Base-by-base conservation (phyloP, 1,140 invertebrate genomes). In the Neodiprion virginianus region DNA sequence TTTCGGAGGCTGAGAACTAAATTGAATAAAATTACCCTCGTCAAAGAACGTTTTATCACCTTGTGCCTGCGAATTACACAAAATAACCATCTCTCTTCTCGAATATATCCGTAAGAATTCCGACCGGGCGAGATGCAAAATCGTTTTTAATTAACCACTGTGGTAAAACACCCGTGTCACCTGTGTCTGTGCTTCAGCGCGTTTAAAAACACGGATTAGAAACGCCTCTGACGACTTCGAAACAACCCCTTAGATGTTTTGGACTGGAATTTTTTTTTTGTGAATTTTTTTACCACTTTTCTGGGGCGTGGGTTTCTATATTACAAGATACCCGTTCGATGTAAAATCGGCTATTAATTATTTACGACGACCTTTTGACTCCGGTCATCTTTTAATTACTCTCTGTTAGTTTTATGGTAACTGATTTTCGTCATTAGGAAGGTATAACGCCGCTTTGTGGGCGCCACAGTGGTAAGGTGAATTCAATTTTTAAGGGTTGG, bases 321-420 rank as follows among this genome's bases (percentile, higher is more conserved):
- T 40, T 40, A 40, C 28, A 40, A 40, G 28, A 40, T 40, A 40
- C 5, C 28, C 28, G 28, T 40, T 61, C n/a, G 11, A 61, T 61
- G 11, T 14, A 61, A 17, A 61, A 61, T 61, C 11, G 11, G 4
- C 53, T 12, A 61, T 61, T 61, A 61, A 61, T 61, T 61, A 61
- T 61, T 61, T 61, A 61, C 11, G 53, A 17, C 53, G 53, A 61
- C 53, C 53, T 61, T 61, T 17, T 14, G 53, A 61, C 53, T 61
- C 53, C n/a, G 53, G 53, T 61, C 53, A 61, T 61, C 53, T 61
- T 61, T 61, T 61, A 61, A 61, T 61, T 61, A 61, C 53, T 61
- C n/a, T 61, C 53, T 61, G 53, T 61, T 61, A 61, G 53, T 61
- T 61, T 61, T 61, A 61, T 61, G 53, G n/a, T 14, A 61, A 61